Evolutionary conservation across 2,113 vertebrate genomes (phyloP).

Genomic region (Boleophthalmus pectinirostris): DNA sequence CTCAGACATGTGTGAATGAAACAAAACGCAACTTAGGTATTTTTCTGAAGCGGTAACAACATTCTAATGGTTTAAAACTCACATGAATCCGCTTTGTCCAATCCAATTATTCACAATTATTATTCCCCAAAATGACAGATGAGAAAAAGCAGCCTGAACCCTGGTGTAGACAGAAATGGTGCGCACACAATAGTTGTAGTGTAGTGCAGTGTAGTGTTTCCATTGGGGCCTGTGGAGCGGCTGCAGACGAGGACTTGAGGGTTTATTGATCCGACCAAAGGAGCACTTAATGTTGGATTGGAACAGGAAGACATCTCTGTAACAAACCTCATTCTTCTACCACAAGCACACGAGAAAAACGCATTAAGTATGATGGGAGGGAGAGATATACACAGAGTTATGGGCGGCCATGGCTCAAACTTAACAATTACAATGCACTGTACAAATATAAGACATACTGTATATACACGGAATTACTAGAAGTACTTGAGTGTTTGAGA

Average conservation of each 20-base stretch:
- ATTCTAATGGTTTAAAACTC: too few relatives aligned
- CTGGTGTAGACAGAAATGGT: neutral
- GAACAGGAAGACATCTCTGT: conserved; percentile 6
- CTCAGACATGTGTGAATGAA: too few relatives aligned
- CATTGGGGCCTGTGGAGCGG: neutral
- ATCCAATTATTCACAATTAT: too few relatives aligned
- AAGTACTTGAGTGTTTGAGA: too few relatives aligned
- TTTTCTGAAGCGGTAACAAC: too few relatives aligned
- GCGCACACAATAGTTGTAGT: neutral
- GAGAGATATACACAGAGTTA: conserved; percentile 29
- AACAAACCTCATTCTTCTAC: neutral
- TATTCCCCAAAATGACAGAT: too few relatives aligned
- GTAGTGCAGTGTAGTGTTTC: neutral
- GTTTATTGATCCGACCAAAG: conserved; percentile 9
- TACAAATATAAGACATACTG: neutral
- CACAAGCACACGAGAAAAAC: neutral
- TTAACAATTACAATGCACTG: neutral
- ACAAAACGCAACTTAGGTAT: too few relatives aligned
- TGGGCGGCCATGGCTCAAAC: neutral
- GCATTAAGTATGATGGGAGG: neutral
- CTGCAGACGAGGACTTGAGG: conserved; percentile 1
- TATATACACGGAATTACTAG: neutral
- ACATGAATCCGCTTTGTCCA: too few relatives aligned
- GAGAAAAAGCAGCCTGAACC: neutral
- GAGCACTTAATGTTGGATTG: conserved; percentile 13